Evolutionary conservation across 2,797 vertebrate species (phyloP).

Genomic region (Sebastes ruberrimus): DNA sequence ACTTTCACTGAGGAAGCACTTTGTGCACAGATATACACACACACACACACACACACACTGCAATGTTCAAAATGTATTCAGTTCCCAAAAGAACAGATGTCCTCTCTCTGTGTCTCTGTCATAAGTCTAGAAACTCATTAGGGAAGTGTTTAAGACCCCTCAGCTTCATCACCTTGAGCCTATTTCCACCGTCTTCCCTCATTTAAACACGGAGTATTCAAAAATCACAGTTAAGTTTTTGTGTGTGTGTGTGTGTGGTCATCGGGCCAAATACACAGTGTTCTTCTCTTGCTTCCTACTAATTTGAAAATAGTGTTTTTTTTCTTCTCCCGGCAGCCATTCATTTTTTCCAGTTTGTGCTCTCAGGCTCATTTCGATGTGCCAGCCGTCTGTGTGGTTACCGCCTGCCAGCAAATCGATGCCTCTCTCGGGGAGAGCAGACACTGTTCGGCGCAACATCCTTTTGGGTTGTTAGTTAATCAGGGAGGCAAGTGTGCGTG

Average conservation of each 20-base stretch:
- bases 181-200: background rate
- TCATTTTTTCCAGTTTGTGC: conserved; percentile 31
- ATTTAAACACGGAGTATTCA: background rate
- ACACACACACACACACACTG: background rate
- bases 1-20: conserved; percentile 5
- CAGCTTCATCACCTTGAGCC: background rate
- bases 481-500: conserved; percentile 56
- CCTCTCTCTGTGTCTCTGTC: conserved; percentile 8
- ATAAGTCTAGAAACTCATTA: conserved; percentile 10
- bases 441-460: conserved; percentile 39
- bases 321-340: conserved; percentile 8
- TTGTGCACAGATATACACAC: background rate
- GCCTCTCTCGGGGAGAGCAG: conserved; percentile 43
- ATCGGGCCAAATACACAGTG: background rate
- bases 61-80: conserved; percentile 2
- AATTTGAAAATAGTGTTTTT: conserved; percentile 4
- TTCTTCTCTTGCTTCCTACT: background rate
- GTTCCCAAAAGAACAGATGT: conserved; percentile 33
- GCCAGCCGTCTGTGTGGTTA: conserved; percentile 45
- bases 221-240: background rate
- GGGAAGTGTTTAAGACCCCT: background rate
- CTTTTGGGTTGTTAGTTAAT: conserved; percentile 66
- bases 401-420: conserved; percentile 64
- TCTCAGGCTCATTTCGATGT: conserved; percentile 41
- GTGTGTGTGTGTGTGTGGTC: background rate